Evolutionary conservation across 1,140 invertebrate genomes (phyloP).

Genomic region (Lycorma delicatula): DNA sequence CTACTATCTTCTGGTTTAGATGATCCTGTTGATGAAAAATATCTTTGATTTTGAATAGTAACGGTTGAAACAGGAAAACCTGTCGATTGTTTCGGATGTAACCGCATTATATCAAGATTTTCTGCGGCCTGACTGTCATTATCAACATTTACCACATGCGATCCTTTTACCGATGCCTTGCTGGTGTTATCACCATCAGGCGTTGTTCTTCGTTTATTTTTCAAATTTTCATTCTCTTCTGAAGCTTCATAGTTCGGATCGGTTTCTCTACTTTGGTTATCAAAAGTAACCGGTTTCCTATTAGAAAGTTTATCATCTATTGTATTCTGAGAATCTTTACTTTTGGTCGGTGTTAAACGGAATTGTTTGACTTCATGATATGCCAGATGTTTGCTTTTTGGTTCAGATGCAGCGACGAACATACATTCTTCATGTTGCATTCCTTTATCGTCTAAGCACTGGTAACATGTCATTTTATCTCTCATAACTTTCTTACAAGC

Average conservation of each 20-base stretch:
- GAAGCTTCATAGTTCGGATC: background rate
- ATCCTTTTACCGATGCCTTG: too few species aligned
- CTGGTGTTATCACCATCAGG: background rate
- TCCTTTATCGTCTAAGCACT: conserved; percentile 54
- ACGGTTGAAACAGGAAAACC: background rate
- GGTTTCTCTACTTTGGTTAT: conserved; percentile 3
- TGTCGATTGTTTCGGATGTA: background rate
- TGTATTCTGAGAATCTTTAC: conserved; percentile 4
- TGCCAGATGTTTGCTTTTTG: conserved; percentile 24
- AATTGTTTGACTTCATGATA: conserved; percentile 27
- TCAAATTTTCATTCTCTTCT: background rate
- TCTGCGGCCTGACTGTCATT: background rate
- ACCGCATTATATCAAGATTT: background rate
- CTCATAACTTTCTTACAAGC: conserved; percentile 58
- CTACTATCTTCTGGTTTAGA: background rate
- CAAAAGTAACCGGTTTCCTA: conserved; percentile 1
- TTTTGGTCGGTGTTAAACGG: conserved; percentile 2
- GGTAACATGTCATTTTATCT: conserved; percentile 64
- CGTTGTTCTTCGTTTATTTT: background rate
- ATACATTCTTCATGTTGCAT: conserved; percentile 65
- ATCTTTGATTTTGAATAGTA: background rate
- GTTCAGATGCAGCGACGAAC: conserved; percentile 47
- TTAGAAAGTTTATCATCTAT: conserved; percentile 5
- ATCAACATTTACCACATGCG: background rate
- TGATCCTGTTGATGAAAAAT: background rate